Conservation (phyloP, 2,113 vertebrate genomes). For the Amphiprion ocellaris region DNA sequence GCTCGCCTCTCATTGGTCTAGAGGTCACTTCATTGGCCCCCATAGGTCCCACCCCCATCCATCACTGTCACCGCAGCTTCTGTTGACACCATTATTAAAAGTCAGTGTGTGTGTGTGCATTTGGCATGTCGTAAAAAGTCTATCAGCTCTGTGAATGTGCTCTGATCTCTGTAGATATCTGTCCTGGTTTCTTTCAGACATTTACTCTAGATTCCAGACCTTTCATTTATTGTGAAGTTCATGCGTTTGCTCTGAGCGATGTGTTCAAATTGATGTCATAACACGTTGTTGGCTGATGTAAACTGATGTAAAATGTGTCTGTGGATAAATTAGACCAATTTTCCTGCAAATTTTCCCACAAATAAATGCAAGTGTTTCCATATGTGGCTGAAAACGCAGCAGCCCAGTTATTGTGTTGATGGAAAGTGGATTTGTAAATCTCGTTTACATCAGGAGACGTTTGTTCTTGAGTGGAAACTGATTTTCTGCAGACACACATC, state of each 20-base stretch:
- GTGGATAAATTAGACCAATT: neutral
- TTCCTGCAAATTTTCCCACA: neutral
- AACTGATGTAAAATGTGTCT: neutral
- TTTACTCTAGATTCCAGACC: too few relatives aligned
- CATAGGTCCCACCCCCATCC: slow-evolving; percentile 77
- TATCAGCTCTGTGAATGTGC: too few relatives aligned
- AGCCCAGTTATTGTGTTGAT: neutral
- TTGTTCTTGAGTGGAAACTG: neutral
- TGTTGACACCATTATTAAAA: slow-evolving; percentile 79
- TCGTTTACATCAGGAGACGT: neutral
- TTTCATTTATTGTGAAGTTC: neutral
- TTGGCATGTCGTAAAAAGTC: neutral
- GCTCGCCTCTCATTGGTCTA: slow-evolving; percentile 73
- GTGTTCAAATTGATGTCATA: neutral
- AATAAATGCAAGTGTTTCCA: slow-evolving; percentile 13
- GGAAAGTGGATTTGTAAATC: neutral
- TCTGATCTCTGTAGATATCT: too few relatives aligned
- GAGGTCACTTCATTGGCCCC: slow-evolving; percentile 59
- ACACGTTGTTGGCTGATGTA: neutral
- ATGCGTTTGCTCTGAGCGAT: neutral
- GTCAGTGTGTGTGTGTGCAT: slow-evolving; percentile 68
- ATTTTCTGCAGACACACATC: neutral
- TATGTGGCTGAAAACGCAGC: neutral
- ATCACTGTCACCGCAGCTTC: slow-evolving; percentile 80
- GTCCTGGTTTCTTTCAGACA: too few relatives aligned